phyloP scores from a whole-genome alignment of 2,113 vertebrate genomes.

The Sus scrofa region T2T-Sscrofa CM000824.6:32232501-32233000 shows the following conservation, averaged over 20 bases:
- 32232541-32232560: background rate
- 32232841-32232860: background rate
- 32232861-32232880: constrained; percentile 60
- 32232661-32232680: background rate
- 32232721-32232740: no score
- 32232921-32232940: background rate
- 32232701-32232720: accelerated
- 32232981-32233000: background rate
- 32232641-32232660: constrained; percentile 42
- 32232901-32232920: background rate
- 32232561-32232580: constrained; percentile 2
- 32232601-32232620: background rate
- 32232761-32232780: background rate
- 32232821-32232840: background rate
- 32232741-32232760: background rate
- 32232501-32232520: background rate
- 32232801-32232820: constrained; percentile 15
- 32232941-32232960: constrained; percentile 41
- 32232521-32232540: constrained; percentile 11
- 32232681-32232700: background rate
- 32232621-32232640: background rate
- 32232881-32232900: accelerated
- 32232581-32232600: background rate
- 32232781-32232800: background rate
- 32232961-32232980: constrained; percentile 32